Evolutionary conservation across 2,797 vertebrate species (phyloP).

Genomic region (Harpagifer antarcticus): DNA sequence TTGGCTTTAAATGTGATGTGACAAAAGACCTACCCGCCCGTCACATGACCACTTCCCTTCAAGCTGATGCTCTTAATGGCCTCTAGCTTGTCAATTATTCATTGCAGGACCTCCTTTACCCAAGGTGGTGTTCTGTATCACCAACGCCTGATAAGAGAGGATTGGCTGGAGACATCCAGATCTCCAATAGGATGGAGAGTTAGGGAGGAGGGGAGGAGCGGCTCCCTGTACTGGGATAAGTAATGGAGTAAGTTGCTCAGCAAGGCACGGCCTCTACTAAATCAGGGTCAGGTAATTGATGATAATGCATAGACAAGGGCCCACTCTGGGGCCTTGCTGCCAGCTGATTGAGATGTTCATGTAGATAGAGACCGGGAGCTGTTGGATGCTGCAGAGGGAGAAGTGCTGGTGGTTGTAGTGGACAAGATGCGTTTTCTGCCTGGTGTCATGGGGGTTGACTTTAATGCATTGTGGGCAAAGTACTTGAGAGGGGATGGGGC

Average conservation of each 20-base stretch:
- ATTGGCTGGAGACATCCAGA: slow-evolving; percentile 51
- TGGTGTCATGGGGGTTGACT: slow-evolving; percentile 74
- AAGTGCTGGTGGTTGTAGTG: slow-evolving; percentile 46
- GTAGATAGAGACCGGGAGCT: slow-evolving; percentile 63
- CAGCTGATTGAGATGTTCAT: slow-evolving; percentile 47
- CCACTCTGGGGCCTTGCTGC: slow-evolving; percentile 45
- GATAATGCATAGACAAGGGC: slow-evolving; percentile 75
- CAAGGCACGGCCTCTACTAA: slow-evolving; percentile 65
- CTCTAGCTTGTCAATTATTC: slow-evolving; percentile 83
- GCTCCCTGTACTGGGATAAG: slow-evolving; percentile 51
- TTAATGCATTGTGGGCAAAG: slow-evolving; percentile 73
- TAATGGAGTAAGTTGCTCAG: slow-evolving; percentile 71
- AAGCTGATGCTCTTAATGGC: slow-evolving; percentile 77
- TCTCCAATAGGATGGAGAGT: slow-evolving; percentile 39
- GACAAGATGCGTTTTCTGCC: slow-evolving; percentile 57
- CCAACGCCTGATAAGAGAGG: slow-evolving; percentile 49
- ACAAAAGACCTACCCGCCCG: slow-evolving; percentile 50
- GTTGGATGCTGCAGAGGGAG: slow-evolving; percentile 17
- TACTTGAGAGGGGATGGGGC: slow-evolving; percentile 59
- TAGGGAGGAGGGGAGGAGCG: slow-evolving; percentile 32
- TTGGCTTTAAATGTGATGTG: slow-evolving; percentile 44
- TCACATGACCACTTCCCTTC: slow-evolving; percentile 72
- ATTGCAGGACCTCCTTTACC: slow-evolving; percentile 72
- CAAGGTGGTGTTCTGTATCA: slow-evolving; percentile 73
- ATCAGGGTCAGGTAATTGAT: slow-evolving; percentile 77